These are phyloP conservation scores for Proteles cristata DNA, from an alignment of 2,113 vertebrate genomes.

Conservation along the genomic window DNA sequence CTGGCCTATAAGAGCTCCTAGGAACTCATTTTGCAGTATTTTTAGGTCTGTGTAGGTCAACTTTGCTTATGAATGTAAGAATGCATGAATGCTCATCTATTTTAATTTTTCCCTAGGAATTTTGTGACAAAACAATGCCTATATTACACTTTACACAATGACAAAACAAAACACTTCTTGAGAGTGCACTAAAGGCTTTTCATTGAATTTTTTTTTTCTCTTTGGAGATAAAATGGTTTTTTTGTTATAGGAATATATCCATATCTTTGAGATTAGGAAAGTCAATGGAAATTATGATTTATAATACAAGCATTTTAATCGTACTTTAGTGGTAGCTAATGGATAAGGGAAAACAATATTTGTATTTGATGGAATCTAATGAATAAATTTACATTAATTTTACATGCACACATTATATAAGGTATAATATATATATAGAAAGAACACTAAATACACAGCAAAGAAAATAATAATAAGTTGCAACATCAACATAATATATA, in stretches of 20 bases:
- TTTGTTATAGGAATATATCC: not conserved
- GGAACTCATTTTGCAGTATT: not conserved
- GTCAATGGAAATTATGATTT: not conserved
- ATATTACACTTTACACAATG: not conserved
- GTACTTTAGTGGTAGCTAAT: not conserved
- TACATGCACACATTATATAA: not conserved
- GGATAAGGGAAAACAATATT: not conserved
- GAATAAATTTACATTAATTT: slow-evolving; percentile 21
- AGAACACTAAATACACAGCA: not conserved
- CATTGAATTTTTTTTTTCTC: not conserved
- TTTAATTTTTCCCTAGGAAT: not conserved
- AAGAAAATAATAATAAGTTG: slow-evolving; percentile 24
- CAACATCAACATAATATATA: not conserved
- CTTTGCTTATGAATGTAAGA: slow-evolving; percentile 25
- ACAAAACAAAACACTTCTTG: not conserved
- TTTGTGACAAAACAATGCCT: not conserved
- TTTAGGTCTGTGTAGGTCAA: not conserved
- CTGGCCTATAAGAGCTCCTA: not conserved
- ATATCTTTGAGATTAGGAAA: not conserved
- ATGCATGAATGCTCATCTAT: not conserved
- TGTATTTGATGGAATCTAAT: not conserved
- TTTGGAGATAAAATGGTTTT: not conserved
- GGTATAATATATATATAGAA: not conserved
- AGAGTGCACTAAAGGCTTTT: not conserved
- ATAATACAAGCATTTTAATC: not conserved